Evolutionary conservation across 35 echinoderm and acorn worm species (phyloP).

Genomic region (Lytechinus pictus): DNA sequence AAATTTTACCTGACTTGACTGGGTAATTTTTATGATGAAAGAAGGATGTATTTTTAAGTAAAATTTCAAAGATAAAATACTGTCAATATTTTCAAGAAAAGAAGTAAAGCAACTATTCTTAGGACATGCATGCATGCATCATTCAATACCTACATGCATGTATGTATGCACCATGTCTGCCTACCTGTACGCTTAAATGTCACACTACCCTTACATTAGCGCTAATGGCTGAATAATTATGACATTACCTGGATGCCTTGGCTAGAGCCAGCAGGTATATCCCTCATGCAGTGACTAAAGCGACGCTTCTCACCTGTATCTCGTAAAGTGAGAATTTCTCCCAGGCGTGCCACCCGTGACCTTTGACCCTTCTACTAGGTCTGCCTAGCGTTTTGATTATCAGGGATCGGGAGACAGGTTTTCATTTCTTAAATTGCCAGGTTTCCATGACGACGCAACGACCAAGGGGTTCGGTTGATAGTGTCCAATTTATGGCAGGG

Average conservation of each 20-base stretch:
- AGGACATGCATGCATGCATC: too few species aligned
- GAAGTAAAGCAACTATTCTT: too few species aligned
- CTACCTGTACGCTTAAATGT: background rate
- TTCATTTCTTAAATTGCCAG: conserved; percentile 7
- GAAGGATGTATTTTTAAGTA: too few species aligned
- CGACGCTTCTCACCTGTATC: background rate
- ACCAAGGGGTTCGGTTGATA: background rate
- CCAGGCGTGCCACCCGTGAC: background rate
- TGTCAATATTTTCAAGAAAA: too few species aligned
- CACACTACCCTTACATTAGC: background rate
- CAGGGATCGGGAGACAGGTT: background rate
- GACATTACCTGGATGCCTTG: background rate
- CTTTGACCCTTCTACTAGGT: background rate
- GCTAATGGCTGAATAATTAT: background rate
- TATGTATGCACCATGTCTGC: too few species aligned
- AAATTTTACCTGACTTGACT: too few species aligned
- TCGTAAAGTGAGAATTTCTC: conserved; percentile 4
- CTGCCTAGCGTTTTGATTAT: conserved; percentile 18
- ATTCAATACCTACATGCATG: too few species aligned
- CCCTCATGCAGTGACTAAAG: background rate
- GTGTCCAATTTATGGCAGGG: background rate
- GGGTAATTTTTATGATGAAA: too few species aligned
- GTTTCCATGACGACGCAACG: background rate
- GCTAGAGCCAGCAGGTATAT: background rate
- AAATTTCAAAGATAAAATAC: too few species aligned